Evolutionary conservation across 2,888 invertebrate genomes (phyloP).

Genomic region (Sympetrum striolatum): DNA sequence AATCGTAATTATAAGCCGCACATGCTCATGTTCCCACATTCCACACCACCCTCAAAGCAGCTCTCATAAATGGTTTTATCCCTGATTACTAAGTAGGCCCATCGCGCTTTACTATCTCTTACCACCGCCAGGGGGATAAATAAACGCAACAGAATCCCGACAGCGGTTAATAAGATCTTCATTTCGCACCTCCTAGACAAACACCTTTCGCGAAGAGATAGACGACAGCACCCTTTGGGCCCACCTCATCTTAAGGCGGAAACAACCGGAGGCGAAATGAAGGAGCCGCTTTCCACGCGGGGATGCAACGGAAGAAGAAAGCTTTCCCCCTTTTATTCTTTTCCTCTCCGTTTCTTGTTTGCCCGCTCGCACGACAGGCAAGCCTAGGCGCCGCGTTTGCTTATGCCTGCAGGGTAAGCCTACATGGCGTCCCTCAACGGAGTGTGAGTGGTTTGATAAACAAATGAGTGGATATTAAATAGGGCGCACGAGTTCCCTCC

Average conservation of each 20-base stretch:
- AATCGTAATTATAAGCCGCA: too few species aligned
- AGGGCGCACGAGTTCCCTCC: conserved; percentile 13
- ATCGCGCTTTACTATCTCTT: too few species aligned
- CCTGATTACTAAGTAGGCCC: too few species aligned
- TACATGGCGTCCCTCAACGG: conserved; percentile 41
- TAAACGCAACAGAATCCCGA: conserved; percentile 9
- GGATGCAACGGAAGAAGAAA: neutral
- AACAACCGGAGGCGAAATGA: neutral
- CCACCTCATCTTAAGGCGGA: neutral
- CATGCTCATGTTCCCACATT: too few species aligned
- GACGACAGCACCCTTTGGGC: neutral
- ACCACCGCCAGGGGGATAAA: neutral
- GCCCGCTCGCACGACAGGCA: neutral
- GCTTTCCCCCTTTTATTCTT: neutral
- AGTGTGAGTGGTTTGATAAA: conserved; percentile 42
- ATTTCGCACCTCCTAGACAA: conserved; percentile 20
- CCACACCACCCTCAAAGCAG: too few species aligned
- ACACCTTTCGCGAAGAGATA: neutral
- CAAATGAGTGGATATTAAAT: conserved; percentile 44
- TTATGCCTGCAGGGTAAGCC: conserved; percentile 25
- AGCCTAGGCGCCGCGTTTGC: conserved; percentile 33
- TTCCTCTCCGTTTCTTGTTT: neutral
- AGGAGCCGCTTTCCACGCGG: neutral
- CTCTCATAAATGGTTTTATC: neutral
- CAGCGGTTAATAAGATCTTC: conserved; percentile 25